phyloP scores from a whole-genome alignment of 2,888 invertebrate genomes.

The Tetheella fluctuosa region DNA sequence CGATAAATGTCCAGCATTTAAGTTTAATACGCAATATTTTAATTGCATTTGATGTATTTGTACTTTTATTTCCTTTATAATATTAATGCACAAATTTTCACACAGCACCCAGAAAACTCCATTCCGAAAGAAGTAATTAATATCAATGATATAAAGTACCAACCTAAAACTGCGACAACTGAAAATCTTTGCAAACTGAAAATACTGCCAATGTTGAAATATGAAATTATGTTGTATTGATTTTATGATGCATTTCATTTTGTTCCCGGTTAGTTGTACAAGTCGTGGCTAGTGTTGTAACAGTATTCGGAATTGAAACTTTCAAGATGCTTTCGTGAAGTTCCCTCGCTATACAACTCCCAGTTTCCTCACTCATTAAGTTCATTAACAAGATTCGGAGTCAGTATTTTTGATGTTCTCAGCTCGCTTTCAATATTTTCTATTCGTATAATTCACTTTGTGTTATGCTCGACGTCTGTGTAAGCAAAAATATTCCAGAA shows the following conservation, averaged over 20 bases:
- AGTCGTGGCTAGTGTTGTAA: constrained; percentile 53
- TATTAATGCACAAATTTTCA: too few species aligned
- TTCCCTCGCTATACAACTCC: constrained; percentile 64
- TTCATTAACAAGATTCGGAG: constrained; percentile 77
- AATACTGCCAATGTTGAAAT: constrained; percentile 33
- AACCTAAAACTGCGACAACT: constrained; percentile 25
- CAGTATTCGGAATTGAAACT: constrained; percentile 70
- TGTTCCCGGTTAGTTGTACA: constrained; percentile 51
- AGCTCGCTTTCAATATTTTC: constrained; percentile 73
- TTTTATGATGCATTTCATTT: constrained; percentile 65
- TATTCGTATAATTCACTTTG: constrained; percentile 73
- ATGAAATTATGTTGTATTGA: constrained; percentile 46
- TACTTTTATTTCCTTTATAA: neutral
- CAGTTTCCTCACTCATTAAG: constrained; percentile 76
- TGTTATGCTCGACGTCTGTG: constrained; percentile 66
- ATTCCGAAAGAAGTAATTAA: neutral
- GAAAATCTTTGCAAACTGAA: constrained; percentile 7
- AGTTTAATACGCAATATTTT: neutral
- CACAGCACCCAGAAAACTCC: too few species aligned
- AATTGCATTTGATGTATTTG: neutral
- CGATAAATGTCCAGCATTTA: too few species aligned
- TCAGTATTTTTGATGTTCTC: constrained; percentile 75
- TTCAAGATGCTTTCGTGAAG: constrained; percentile 65
- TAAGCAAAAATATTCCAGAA: constrained; percentile 76
- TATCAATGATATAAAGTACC: constrained; percentile 12